Evolutionary conservation across 1,140 invertebrate genomes (phyloP).

Genomic region (Drosophila asahinai): DNA sequence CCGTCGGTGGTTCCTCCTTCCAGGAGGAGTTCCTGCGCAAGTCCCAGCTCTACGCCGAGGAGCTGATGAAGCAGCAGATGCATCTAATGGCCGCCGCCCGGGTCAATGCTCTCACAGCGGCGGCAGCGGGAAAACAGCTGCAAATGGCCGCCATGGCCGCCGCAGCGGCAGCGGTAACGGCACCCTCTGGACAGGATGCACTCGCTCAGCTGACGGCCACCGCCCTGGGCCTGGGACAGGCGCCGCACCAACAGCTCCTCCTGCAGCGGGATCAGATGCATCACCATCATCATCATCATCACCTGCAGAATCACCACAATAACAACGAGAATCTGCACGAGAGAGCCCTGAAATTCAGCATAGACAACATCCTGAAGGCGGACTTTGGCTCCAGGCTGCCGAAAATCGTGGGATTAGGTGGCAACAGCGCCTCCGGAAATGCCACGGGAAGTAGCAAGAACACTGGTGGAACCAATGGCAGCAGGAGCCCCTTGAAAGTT

Average conservation of each 20-base stretch:
- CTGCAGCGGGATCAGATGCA: conserved; percentile 51
- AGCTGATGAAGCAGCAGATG: conserved; percentile 85
- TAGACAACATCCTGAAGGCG: conserved; percentile 96
- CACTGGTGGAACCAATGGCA: conserved; percentile 2
- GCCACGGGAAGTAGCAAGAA: conserved; percentile 13
- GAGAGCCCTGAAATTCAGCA: conserved; percentile 93
- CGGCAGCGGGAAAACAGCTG: conserved; percentile 68
- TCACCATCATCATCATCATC: conserved; percentile 26
- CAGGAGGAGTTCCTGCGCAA: conserved; percentile 84
- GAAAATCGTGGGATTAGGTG: conserved; percentile 17
- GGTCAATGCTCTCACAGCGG: conserved; percentile 69
- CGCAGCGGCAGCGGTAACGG: conserved; percentile 59
- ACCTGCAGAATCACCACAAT: conserved; percentile 51
- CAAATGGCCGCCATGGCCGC: conserved; percentile 74
- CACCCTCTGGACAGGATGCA: conserved; percentile 57
- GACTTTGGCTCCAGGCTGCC: conserved; percentile 93
- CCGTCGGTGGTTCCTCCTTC: conserved; percentile 53
- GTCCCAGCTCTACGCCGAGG: conserved; percentile 84
- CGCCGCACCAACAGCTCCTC: conserved; percentile 45
- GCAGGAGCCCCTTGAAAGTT: conserved; percentile 35
- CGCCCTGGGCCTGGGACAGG: conserved; percentile 48
- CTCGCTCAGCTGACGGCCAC: conserved; percentile 74
- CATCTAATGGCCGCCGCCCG: conserved; percentile 83
- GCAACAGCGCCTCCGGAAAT: conserved; percentile 1
- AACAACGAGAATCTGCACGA: conserved; percentile 86